Evolutionary conservation across 2,113 vertebrate species (phyloP).

Genomic region (Eublepharis macularius): DNA sequence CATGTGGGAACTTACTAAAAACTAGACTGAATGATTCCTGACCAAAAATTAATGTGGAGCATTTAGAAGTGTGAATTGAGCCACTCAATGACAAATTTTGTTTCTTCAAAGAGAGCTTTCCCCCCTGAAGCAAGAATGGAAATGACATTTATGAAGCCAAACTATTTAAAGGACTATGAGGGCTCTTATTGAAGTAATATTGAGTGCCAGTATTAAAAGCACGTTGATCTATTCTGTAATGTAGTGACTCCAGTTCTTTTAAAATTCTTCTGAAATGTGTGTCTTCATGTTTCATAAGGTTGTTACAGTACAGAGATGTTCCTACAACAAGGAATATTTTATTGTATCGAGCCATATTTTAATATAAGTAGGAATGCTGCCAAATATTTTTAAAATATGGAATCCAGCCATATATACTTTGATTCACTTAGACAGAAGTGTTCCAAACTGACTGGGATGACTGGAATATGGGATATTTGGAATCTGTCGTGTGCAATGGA

Average conservation of each 20-base stretch:
- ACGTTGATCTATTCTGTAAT: not conserved
- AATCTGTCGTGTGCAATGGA: not conserved
- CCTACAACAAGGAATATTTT: not conserved
- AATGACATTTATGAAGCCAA: not conserved
- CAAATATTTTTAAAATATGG: not conserved
- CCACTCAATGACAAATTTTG: not conserved
- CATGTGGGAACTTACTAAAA: not conserved
- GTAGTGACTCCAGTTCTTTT: fast-evolving
- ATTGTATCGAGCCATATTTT: not conserved
- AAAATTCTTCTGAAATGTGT: not conserved
- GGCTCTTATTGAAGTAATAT: not conserved
- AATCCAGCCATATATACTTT: not conserved
- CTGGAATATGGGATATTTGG: not conserved
- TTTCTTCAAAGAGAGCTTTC: conserved; percentile 15
- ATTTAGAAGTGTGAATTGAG: not conserved
- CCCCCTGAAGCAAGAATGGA: not conserved
- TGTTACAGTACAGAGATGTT: not conserved
- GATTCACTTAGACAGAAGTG: too few species aligned
- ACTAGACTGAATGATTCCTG: not conserved
- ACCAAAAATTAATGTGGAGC: not conserved
- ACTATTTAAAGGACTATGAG: not conserved
- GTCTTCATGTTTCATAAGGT: not conserved
- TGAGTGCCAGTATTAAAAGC: not conserved
- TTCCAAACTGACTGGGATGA: not conserved
- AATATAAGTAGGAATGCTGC: not conserved